These are phyloP conservation scores for Drosophila rellima DNA, from an alignment of 2,888 invertebrate genomes.

Conservation along the genomic window DNA sequence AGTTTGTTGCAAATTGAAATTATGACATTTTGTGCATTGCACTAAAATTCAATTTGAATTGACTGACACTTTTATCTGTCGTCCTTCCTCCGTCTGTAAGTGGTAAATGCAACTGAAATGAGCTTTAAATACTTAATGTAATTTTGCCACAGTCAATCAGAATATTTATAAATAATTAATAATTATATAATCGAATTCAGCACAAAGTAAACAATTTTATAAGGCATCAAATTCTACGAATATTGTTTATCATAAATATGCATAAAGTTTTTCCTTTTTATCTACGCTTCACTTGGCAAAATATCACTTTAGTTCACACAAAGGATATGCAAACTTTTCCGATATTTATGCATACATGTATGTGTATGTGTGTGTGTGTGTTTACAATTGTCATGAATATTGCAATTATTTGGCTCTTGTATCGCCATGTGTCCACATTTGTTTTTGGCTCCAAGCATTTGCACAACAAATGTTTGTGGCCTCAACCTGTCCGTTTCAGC, in stretches of 20 bases:
- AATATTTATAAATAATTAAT: slow-evolving; percentile 57
- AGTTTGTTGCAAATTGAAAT: slow-evolving; percentile 7
- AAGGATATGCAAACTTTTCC: slow-evolving; percentile 67
- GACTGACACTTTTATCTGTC: slow-evolving; percentile 25
- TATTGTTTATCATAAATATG: slow-evolving; percentile 40
- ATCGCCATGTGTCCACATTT: slow-evolving; percentile 63
- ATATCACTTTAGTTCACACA: slow-evolving; percentile 56
- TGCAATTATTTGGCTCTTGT: slow-evolving; percentile 77
- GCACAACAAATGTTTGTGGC: slow-evolving; percentile 75
- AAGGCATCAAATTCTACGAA: slow-evolving; percentile 47
- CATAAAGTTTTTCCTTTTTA: slow-evolving; percentile 36
- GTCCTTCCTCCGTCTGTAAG: not conserved
- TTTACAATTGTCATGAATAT: slow-evolving; percentile 76
- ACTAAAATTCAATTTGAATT: slow-evolving; percentile 32
- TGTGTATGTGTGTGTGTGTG: slow-evolving; percentile 27
- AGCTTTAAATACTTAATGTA: slow-evolving; percentile 61
- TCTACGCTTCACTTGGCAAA: slow-evolving; percentile 49
- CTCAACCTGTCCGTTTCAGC: slow-evolving; percentile 20
- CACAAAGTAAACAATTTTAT: slow-evolving; percentile 39
- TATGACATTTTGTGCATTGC: not conserved
- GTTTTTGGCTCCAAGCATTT: slow-evolving; percentile 73
- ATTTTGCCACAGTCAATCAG: slow-evolving; percentile 51
- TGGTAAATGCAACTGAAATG: slow-evolving; percentile 35
- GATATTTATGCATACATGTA: slow-evolving; percentile 20
- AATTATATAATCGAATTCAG: slow-evolving; percentile 43